Conservation (phyloP, 2,797 vertebrate species). For the Cryptoprocta ferox region DNA sequence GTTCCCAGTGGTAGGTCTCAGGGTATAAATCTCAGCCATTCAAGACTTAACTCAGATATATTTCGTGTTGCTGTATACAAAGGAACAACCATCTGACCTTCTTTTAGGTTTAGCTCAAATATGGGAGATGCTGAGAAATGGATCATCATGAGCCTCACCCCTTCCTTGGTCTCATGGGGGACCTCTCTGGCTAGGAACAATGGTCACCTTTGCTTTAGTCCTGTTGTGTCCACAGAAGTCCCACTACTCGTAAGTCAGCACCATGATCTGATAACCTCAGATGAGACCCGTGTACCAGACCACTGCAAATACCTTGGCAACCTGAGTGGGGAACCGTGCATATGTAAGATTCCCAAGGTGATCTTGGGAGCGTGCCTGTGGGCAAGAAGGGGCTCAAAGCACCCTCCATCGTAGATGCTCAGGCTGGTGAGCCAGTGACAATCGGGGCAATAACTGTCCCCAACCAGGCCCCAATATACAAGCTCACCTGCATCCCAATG, state of each 20-base stretch:
- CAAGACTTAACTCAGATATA: neutral
- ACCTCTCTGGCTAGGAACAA: neutral
- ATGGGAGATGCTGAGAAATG: neutral
- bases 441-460: neutral
- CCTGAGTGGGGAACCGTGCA: neutral
- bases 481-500: slow-evolving; percentile 98
- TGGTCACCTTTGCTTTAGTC: neutral
- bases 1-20: neutral
- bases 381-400: neutral
- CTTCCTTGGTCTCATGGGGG: neutral
- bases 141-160: neutral
- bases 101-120: neutral
- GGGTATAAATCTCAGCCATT: neutral
- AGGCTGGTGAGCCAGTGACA: neutral
- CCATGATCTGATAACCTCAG: neutral
- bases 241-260: neutral
- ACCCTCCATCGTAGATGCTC: neutral
- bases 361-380: neutral
- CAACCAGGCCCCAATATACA: neutral
- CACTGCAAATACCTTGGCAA: neutral
- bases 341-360: neutral
- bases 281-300: neutral
- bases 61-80: neutral
- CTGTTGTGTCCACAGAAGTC: neutral
- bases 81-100: neutral